Evolutionary conservation across 2,113 vertebrate species (phyloP).

Genomic region (Pseudolaguvia tuberculata): DNA sequence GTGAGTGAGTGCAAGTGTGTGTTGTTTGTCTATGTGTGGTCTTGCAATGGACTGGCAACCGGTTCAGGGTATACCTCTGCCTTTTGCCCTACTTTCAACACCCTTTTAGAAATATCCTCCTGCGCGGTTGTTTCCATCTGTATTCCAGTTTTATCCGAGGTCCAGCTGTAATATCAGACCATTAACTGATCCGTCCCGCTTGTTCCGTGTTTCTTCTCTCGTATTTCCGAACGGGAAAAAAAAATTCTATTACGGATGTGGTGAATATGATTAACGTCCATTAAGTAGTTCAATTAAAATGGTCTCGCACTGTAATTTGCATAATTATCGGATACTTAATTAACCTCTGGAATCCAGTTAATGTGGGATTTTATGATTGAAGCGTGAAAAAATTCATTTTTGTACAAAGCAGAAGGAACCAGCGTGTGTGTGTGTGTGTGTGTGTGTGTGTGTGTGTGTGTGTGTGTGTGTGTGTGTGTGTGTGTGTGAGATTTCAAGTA

Average conservation of each 20-base stretch:
- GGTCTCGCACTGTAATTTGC: not conserved
- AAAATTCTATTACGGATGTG: not conserved
- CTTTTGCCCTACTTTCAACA: too few species aligned
- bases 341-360: not conserved
- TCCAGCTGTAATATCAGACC: not conserved
- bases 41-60: too few species aligned
- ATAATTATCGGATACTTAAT: constrained; percentile 12
- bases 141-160: too few species aligned
- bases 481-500: too few species aligned
- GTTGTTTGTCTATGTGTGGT: too few species aligned
- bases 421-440: not conserved
- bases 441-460: too few species aligned
- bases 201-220: not conserved
- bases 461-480: too few species aligned
- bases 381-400: not conserved
- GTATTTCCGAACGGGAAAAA: not conserved
- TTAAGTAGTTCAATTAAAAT: not conserved
- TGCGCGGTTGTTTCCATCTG: not conserved
- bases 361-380: constrained; percentile 1
- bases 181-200: not conserved
- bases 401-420: not conserved
- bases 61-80: too few species aligned
- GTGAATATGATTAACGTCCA: not conserved
- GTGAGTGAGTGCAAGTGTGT: too few species aligned
- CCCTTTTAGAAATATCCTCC: not conserved